phyloP scores from a whole-genome alignment of 1,140 invertebrate genomes.

The Nasonia longicornis region DNA sequence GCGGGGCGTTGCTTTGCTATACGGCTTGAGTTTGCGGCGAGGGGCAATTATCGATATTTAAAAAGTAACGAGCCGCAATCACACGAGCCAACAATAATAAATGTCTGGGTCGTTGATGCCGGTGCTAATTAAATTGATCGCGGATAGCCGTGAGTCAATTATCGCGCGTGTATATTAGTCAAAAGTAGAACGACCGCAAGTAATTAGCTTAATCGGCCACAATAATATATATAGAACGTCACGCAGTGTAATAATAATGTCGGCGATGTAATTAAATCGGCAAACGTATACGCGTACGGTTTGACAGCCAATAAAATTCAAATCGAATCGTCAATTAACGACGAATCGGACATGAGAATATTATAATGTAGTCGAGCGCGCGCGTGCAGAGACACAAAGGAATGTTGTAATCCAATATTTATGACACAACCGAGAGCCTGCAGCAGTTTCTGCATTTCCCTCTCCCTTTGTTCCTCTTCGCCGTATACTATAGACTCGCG shows the following conservation, averaged over 20 bases:
- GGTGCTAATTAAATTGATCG: not conserved
- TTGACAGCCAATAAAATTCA: slow-evolving; percentile 2
- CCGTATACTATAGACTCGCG: not conserved
- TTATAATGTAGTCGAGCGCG: not conserved
- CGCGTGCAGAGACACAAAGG: not conserved
- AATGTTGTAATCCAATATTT: slow-evolving; percentile 39
- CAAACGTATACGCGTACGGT: too few species aligned
- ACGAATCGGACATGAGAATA: not conserved
- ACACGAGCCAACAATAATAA: not conserved
- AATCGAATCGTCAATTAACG: not conserved
- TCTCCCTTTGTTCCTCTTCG: not conserved
- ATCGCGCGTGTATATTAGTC: not conserved
- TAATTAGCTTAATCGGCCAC: not conserved
- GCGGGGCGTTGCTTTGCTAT: too few species aligned
- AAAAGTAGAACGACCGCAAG: not conserved
- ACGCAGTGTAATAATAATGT: not conserved
- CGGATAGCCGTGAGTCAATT: not conserved
- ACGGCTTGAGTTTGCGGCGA: not conserved
- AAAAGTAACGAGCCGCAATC: not conserved
- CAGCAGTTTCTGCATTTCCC: slow-evolving; percentile 1
- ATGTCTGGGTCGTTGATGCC: not conserved
- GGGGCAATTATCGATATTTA: not conserved
- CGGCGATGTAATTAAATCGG: too few species aligned
- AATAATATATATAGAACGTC: not conserved
- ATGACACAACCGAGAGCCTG: slow-evolving; percentile 7